Conservation (phyloP, 1,140 invertebrate genomes). For the Caerostris darwini region DNA sequence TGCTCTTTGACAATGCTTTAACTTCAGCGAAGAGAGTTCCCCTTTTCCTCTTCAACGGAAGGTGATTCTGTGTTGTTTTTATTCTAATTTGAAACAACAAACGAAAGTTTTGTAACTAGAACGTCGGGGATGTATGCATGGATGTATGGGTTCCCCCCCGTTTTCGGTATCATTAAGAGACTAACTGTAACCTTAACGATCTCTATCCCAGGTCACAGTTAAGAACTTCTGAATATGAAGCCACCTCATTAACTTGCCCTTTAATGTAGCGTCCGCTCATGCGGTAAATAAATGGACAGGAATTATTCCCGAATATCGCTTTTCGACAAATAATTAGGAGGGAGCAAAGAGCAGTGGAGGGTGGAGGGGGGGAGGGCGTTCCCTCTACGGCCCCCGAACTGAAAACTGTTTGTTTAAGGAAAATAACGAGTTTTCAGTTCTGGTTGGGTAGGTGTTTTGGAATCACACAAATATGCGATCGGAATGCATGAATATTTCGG, state of each 20-base stretch:
- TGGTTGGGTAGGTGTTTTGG: background rate
- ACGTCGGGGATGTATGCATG: background rate
- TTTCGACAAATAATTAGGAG: constrained; percentile 56
- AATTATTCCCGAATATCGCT: constrained; percentile 65
- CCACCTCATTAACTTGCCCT: constrained; percentile 63
- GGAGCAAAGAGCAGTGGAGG: background rate
- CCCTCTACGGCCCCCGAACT: too few species aligned
- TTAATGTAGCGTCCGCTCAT: constrained; percentile 30
- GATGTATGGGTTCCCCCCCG: background rate
- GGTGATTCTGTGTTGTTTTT: constrained; percentile 12
- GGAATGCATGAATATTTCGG: constrained; percentile 28
- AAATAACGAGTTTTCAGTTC: constrained; percentile 58
- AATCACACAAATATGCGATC: constrained; percentile 24
- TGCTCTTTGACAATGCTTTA: background rate
- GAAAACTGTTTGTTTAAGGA: background rate
- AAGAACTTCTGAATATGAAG: constrained; percentile 49
- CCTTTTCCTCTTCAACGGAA: background rate
- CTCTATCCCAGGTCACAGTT: background rate
- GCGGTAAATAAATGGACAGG: constrained; percentile 47
- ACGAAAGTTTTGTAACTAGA: constrained; percentile 36
- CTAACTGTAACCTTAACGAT: constrained; percentile 27
- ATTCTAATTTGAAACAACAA: constrained; percentile 37
- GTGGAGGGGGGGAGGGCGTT: background rate
- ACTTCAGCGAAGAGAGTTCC: background rate
- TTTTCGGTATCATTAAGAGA: constrained; percentile 20